phyloP scores from a whole-genome alignment of 2,113 vertebrate genomes.

The Cryptomyrus ogoouensis region DNA sequence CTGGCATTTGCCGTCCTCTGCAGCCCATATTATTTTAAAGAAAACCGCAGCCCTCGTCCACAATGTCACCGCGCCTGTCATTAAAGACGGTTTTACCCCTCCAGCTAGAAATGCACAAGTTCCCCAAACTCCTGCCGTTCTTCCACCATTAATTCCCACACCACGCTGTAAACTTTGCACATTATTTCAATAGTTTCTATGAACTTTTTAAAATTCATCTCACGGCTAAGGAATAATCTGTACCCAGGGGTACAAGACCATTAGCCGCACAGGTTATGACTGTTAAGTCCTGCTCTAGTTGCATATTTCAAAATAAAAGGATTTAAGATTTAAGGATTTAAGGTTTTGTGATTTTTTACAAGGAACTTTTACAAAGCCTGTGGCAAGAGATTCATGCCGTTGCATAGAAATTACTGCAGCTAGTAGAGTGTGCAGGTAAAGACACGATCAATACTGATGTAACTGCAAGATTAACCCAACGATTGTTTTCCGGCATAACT shows the following conservation, averaged over 20 bases:
- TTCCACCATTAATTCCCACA: not conserved
- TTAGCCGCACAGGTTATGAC: not conserved
- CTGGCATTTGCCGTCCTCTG: not conserved
- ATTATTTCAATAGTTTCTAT: not conserved
- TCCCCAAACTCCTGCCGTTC: not conserved
- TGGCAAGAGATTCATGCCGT: not conserved
- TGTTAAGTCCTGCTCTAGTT: not conserved
- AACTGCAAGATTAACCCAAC: not conserved
- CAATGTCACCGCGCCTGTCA: not conserved
- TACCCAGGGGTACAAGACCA: not conserved
- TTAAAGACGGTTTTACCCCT: not conserved
- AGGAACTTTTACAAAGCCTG: not conserved
- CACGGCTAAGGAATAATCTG: not conserved
- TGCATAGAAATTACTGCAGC: not conserved
- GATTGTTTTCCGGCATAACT: not conserved
- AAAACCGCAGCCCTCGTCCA: not conserved
- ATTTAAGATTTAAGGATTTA: not conserved
- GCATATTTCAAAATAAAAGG: not conserved
- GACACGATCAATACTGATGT: not conserved
- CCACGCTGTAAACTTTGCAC: not conserved
- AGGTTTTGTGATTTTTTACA: not conserved
- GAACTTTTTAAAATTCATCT: not conserved
- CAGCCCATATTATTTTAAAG: not conserved
- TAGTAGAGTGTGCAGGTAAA: not conserved
- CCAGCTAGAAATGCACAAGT: not conserved